Base-by-base conservation (phyloP, 2,113 vertebrate genomes). In the Tinamus guttatus region DNA sequence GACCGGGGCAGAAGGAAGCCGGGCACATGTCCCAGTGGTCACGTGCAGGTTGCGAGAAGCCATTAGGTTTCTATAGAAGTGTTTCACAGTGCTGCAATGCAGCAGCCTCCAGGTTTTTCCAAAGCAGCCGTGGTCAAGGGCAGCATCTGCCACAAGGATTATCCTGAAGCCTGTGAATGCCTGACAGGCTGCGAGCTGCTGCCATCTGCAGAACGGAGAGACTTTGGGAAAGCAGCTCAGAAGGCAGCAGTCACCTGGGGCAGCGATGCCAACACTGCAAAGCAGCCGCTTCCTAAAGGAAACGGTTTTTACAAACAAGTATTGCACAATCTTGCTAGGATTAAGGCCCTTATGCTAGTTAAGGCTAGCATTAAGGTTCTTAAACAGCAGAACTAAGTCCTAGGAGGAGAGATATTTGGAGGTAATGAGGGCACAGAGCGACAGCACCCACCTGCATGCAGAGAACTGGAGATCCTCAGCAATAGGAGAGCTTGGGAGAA, bases 11-110 rank as follows among this genome's bases (percentile, higher is more conserved):
- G 43, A 11, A 9, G 0, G 49, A 60, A 51, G 76, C 40, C 14
- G 59, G 60, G 43, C 4, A 0, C 7, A 8, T 1, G 30, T 22
- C 38, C 1, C 0, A 34, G 34, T 1, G 4, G 32, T 17, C 41
- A 17, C 1, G 14, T 0, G 20, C 2, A 34, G 0, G 2, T 40
- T 36, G 54, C 60, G 13, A 34, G 6, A 62, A 85, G 5, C n/a
- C 38, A 7, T 11, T 9, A 14, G 30, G 12, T 14, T 22, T 8
- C 60, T n/a, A 14, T 24, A 68, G 81, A 45, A 64, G 30, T 45
- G 40, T 45, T 59, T 68, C 47, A 10, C 36, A 25, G 59, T 36
- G 45, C 74, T 68, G 68, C 24, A 40, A 85, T 64, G 82, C 70
- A 90, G 62, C 69, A 73, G n/a, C 69, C n/a, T 38, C 38, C 20